These are phyloP conservation scores for Lasioglossum figueresi DNA, from an alignment of 2,888 invertebrate genomes.

Conservation along the genomic window DNA sequence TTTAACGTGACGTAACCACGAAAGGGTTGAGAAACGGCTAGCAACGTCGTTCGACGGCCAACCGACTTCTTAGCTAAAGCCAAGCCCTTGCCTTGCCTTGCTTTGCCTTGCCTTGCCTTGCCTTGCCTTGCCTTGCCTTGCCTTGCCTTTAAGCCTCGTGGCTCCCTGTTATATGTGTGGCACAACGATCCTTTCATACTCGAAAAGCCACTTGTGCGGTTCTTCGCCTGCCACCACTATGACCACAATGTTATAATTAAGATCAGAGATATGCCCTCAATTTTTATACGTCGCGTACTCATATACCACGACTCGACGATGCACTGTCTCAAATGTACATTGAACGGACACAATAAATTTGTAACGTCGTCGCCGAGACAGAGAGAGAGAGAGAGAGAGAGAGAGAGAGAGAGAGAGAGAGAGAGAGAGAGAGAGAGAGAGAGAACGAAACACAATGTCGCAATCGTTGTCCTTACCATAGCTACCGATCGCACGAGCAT, in stretches of 20 bases:
- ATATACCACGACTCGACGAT: not conserved
- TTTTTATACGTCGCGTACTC: conserved; percentile 12
- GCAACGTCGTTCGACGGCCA: conserved; percentile 64
- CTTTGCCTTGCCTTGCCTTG: conserved; percentile 53
- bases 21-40: conserved; percentile 81
- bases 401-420: not conserved
- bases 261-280: conserved; percentile 50
- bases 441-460: not conserved
- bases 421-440: not conserved
- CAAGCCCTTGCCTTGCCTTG: conserved; percentile 63
- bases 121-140: not conserved
- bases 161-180: conserved; percentile 72
- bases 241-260: conserved; percentile 58
- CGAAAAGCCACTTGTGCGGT: conserved; percentile 68
- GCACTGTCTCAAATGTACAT: not conserved
- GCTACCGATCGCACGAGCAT: not conserved
- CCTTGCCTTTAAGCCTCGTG: conserved; percentile 53
- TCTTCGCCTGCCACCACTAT: conserved; percentile 43
- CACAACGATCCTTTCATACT: conserved; percentile 78
- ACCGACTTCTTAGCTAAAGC: conserved; percentile 64
- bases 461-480: not conserved
- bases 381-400: not conserved
- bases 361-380: not conserved
- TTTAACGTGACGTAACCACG: conserved; percentile 81
- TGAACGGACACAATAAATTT: not conserved